Evolutionary conservation across 2,113 vertebrate species (phyloP).

Genomic region (Onychorhynchus coronatus): DNA sequence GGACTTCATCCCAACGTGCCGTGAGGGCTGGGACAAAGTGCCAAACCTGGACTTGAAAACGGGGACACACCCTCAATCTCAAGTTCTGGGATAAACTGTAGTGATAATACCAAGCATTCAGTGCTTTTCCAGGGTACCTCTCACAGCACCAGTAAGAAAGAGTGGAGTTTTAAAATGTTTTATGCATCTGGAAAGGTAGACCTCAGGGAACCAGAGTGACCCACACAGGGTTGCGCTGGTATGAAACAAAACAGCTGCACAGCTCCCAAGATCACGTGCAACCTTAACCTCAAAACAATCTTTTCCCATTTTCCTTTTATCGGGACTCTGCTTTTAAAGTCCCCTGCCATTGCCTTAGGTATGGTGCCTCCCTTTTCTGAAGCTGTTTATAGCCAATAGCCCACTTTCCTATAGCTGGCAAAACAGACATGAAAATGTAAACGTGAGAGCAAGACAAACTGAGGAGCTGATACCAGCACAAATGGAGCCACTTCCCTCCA

Average conservation of each 20-base stretch:
- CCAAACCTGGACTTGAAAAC: neutral
- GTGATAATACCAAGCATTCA: neutral
- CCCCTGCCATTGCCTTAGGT: neutral
- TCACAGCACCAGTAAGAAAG: neutral
- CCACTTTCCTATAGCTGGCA: neutral
- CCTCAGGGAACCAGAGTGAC: neutral
- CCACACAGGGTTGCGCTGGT: neutral
- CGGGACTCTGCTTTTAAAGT: neutral
- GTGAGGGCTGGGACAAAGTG: neutral
- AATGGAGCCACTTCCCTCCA: neutral
- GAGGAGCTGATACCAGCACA: neutral
- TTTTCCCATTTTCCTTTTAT: neutral
- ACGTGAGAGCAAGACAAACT: neutral
- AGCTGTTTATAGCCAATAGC: neutral
- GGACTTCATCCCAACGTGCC: neutral
- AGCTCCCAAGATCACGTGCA: neutral
- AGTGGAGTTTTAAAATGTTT: neutral
- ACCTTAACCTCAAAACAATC: neutral
- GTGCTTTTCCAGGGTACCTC: neutral
- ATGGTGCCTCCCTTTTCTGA: neutral
- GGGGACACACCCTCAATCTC: neutral
- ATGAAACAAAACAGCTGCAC: accelerated
- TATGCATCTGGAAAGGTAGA: neutral
- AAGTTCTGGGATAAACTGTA: neutral
- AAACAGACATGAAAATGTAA: neutral